Conservation (phyloP, 2,888 invertebrate species). For the Parasteatoda lunata region DNA sequence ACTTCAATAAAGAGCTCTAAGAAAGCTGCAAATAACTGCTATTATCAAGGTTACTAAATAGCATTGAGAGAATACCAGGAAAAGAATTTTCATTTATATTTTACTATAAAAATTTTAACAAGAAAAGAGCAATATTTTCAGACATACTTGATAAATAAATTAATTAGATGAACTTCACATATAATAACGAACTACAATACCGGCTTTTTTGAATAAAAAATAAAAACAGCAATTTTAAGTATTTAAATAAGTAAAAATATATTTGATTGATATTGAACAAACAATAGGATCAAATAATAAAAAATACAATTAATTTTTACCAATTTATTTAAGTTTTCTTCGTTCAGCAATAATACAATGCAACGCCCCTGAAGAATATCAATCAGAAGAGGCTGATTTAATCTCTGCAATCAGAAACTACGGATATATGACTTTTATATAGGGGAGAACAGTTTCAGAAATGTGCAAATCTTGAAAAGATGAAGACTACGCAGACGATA, state of each 20-base stretch:
- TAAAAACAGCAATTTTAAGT: no score
- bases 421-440: neutral
- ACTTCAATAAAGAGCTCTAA: no score
- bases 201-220: neutral
- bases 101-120: no score
- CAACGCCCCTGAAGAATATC: slow-evolving; percentile 46
- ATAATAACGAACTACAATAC: neutral
- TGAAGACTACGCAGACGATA: neutral
- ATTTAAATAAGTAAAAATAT: neutral
- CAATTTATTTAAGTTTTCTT: neutral
- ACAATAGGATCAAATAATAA: neutral
- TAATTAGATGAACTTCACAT: no score
- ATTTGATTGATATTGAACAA: neutral
- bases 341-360: neutral
- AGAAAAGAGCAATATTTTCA: no score
- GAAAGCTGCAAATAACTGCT: no score
- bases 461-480: neutral
- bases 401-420: slow-evolving; percentile 28
- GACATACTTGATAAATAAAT: no score
- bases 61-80: no score
- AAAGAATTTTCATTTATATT: no score
- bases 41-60: no score
- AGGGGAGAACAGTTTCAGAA: slow-evolving; percentile 5
- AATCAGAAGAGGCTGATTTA: slow-evolving; percentile 49
- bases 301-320: neutral